These are phyloP conservation scores for Leptonema lineaticorne DNA, from an alignment of 1,140 invertebrate genomes.

Conservation along the genomic window DNA sequence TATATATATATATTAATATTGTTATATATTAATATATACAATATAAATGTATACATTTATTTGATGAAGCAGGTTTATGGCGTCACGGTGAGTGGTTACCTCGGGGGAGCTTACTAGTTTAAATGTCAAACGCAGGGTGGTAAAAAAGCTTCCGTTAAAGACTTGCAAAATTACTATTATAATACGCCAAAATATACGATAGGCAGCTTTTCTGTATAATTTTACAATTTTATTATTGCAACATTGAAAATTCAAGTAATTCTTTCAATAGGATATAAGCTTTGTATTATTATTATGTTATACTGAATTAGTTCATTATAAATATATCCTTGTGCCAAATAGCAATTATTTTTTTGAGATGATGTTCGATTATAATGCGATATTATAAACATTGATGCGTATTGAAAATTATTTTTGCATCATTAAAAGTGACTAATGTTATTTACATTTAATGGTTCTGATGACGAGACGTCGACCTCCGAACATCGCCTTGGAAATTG, in stretches of 20 bases:
- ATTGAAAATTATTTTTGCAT: not conserved
- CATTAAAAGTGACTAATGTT: not conserved
- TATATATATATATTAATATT: not conserved
- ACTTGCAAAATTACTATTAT: not conserved
- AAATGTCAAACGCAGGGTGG: constrained; percentile 39
- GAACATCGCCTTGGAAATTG: not conserved
- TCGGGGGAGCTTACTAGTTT: constrained; percentile 24
- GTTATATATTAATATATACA: too few relatives aligned
- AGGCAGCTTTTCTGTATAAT: too few relatives aligned
- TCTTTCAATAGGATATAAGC: too few relatives aligned
- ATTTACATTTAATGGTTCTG: not conserved
- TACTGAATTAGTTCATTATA: too few relatives aligned
- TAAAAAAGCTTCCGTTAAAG: constrained; percentile 12
- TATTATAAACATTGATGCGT: too few relatives aligned
- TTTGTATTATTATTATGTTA: too few relatives aligned
- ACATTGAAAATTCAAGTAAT: too few relatives aligned
- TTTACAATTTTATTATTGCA: too few relatives aligned
- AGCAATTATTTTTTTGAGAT: too few relatives aligned
- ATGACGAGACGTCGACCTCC: not conserved
- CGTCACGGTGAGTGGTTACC: constrained; percentile 31
- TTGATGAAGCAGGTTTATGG: constrained; percentile 30
- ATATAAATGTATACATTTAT: constrained; percentile 23
- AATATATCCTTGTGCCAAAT: too few relatives aligned
- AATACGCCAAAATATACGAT: constrained; percentile 2
- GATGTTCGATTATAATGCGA: not conserved